Evolutionary conservation across 2,888 invertebrate genomes (phyloP), one percentile per base, ranked within the genome.

Genomic region (Therioaphis trifolii): DNA sequence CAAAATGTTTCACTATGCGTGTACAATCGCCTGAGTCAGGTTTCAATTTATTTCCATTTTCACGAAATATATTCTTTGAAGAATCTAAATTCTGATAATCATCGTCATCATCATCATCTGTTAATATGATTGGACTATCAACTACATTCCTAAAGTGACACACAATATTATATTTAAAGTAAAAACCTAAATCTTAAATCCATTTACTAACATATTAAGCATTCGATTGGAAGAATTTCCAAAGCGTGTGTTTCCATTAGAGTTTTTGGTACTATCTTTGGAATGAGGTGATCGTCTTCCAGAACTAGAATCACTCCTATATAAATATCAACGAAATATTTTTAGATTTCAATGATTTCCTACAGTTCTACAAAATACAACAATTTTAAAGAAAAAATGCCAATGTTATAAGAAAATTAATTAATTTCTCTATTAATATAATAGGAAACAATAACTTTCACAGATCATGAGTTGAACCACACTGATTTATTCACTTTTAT

Each of bases 1-100:
- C 82, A 63, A 74, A 82, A 82, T 82, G 82, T 82, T 82, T 82
- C 27, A 82, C 74, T 49, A 82, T 18, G n/a, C 72, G 35, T 74
- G 74, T 66, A 82, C 49, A n/a, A 24, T 82, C 82, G 24, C 49
- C 49, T 61, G 72, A 9, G 18, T 82, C 82, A 49, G 74, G 52
- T 52, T 74, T 82, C 49, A 66, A 52, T 21, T 74, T 82, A 82
- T 71, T 74, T 40, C 74, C 82, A 82, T 82, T 63, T 46, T 74
- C 82, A 63, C 72, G 55, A 72, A 82, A 82, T 72, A 63, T 24
- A 78, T 78, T 78, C 79, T 58, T 46, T 46, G 61, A n/a, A 61
- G 61, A 21, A 82, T 82, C 80, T 82, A 82, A 27, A 61, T 72
- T 82, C 61, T 82, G 72, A 74, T 63, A 74, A 18, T 21, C 82